Evolutionary conservation across 2,888 invertebrate species (phyloP), one percentile per base, ranked within the genome.

Genomic region (Callimorpha dominula): DNA sequence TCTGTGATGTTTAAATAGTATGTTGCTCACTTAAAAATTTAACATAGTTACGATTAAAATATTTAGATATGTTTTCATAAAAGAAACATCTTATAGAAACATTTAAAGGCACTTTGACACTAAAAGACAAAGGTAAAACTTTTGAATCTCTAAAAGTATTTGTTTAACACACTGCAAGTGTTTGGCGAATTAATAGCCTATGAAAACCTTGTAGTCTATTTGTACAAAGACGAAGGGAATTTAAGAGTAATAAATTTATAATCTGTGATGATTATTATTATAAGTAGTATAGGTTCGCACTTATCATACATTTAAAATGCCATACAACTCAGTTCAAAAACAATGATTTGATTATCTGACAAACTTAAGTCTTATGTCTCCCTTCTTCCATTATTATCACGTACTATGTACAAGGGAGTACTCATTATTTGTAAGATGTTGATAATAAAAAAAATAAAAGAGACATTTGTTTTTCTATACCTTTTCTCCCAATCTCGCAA

Each of bases 21-120:
- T 87, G 90, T 94, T 94, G 93, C 94, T 94, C 94, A 94, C 86
- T 93, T 90, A 81, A 90, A 91, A 91, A 91, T 93, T 92, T 92
- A 91, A 90, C 81, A 83, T 88, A 88, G 83, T 86, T 86, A 82
- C 77, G 72, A 79, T 80, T 77, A 79, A 73, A 67, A 83, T 50
- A 50, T 60, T 31, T 88, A 89, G 82, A 82, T 86, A 68, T 69
- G 84, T 84, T 68, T 73, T 71, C 65, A 74, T 78, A 74, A 76
- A 70, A 68, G 31, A 75, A 72, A 54, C 49, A 46, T 46, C 57
- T 71, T 40, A 64, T 17, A 8, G 57, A 64, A 79, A 46, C 46
- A 54, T 52, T 70, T n/a, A 12, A 64, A 57, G 31, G 65, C 60
- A 12, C 15, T 15, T 57, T 65, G 57, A 40, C 65, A 62, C 43